These are phyloP conservation scores for Halocynthia aurantium DNA, from an alignment of 23 tunicate species.

Conservation along the genomic window DNA sequence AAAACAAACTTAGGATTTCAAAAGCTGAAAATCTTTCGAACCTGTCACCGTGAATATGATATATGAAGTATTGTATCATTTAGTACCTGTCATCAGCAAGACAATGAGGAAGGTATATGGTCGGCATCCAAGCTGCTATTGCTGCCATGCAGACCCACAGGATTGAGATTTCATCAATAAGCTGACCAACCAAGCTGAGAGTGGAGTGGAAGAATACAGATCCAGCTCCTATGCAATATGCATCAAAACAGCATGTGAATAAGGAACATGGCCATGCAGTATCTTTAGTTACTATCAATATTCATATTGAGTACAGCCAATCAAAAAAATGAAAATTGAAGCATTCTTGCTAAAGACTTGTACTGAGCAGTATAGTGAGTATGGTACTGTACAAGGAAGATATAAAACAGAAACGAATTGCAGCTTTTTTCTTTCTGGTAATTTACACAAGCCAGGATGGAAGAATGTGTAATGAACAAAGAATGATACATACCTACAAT, in stretches of 20 bases:
- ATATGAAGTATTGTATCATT: too few species aligned
- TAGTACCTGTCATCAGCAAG: conserved; percentile 22
- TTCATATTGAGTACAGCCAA: too few species aligned
- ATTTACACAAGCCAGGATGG: too few species aligned
- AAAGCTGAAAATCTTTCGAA: too few species aligned
- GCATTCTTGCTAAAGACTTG: neutral
- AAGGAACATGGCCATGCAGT: too few species aligned
- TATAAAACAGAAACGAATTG: neutral
- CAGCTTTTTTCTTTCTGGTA: neutral
- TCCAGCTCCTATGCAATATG: conserved; percentile 36
- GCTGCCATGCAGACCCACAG: conserved; percentile 82
- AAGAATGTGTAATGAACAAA: too few species aligned
- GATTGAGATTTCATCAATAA: conserved; percentile 86
- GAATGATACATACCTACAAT: conserved; percentile 56
- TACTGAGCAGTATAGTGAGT: neutral
- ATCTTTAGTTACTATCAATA: too few species aligned
- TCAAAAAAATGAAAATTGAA: neutral
- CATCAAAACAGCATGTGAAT: too few species aligned
- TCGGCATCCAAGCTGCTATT: conserved; percentile 58
- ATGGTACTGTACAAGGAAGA: neutral
- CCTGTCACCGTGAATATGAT: too few species aligned
- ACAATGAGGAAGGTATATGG: conserved; percentile 26
- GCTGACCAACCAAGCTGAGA: conserved; percentile 82
- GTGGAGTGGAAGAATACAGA: conserved; percentile 89
- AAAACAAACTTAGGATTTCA: neutral